Evolutionary conservation across 1,140 invertebrate species (phyloP).

Genomic region (Venustaconcha ellipsiformis): DNA sequence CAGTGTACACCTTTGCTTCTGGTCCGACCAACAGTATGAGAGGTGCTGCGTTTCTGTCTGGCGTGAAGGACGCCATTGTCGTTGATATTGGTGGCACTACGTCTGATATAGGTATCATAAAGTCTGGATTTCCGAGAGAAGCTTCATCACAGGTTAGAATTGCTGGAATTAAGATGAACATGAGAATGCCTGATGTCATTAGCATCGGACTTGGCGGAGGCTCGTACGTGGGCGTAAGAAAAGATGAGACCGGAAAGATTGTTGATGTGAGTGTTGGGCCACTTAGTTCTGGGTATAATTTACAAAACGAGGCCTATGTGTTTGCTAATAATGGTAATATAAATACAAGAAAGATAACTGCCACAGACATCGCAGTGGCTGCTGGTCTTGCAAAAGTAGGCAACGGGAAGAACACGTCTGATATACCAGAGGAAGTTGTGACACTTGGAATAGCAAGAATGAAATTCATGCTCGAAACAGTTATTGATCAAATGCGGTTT

Average conservation of each 20-base stretch:
- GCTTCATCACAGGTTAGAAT: conserved; percentile 55
- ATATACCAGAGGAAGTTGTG: conserved; percentile 32
- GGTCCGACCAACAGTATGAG: conserved; percentile 66
- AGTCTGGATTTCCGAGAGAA: conserved; percentile 58
- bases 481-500: conserved; percentile 55
- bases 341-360: conserved; percentile 38
- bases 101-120: conserved; percentile 58
- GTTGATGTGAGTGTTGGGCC: conserved; percentile 48
- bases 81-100: conserved; percentile 65
- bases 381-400: conserved; percentile 44
- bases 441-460: conserved; percentile 41
- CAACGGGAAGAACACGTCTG: conserved; percentile 32
- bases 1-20: conserved; percentile 62
- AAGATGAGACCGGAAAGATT: neutral
- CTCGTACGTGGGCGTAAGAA: conserved; percentile 50
- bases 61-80: conserved; percentile 56
- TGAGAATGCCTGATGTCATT: conserved; percentile 62
- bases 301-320: conserved; percentile 45
- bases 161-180: conserved; percentile 57
- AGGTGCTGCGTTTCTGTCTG: conserved; percentile 62
- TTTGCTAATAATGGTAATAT: conserved; percentile 30
- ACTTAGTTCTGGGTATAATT: conserved; percentile 54
- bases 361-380: conserved; percentile 62
- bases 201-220: conserved; percentile 64
- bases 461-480: conserved; percentile 42